phyloP scores from a whole-genome alignment of 2,888 invertebrate species.

The Unio delphinus region DNA sequence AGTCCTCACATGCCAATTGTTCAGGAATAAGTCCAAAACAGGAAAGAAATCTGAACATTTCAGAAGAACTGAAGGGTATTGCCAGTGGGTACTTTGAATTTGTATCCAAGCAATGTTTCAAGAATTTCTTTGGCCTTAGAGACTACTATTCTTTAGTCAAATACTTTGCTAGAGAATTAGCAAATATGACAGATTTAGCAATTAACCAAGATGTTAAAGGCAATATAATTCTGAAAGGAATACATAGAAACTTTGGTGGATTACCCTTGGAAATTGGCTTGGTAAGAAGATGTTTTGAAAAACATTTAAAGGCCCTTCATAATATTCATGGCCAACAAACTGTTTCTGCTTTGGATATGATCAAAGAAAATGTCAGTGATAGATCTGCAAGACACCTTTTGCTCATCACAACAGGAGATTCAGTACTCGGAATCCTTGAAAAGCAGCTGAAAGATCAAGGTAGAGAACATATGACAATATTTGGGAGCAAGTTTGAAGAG shows the following conservation, averaged over 20 bases:
- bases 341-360: conserved; percentile 24
- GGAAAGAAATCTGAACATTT: background rate
- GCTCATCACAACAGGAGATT: conserved; percentile 43
- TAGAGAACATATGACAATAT: conserved; percentile 36
- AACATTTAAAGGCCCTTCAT: background rate
- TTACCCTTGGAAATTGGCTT: conserved; percentile 19
- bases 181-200: background rate
- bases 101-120: conserved; percentile 16
- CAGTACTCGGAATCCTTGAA: conserved; percentile 37
- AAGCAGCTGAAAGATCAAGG: conserved; percentile 20
- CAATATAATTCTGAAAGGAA: conserved; percentile 27
- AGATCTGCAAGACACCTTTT: conserved; percentile 41
- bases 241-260: conserved; percentile 52
- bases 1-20: background rate
- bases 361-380: conserved; percentile 43
- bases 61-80: conserved; percentile 13
- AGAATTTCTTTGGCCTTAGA: conserved; percentile 43
- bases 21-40: too few species aligned
- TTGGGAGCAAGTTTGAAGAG: conserved; percentile 56
- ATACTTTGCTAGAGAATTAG: conserved; percentile 8
- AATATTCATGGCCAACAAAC: background rate
- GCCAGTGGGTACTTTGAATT: conserved; percentile 19
- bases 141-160: conserved; percentile 42
- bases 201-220: conserved; percentile 9
- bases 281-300: too few species aligned